These are phyloP conservation scores for Hemibagrus guttatus DNA, from an alignment of 2,797 vertebrate species.

Conservation along the genomic window DNA sequence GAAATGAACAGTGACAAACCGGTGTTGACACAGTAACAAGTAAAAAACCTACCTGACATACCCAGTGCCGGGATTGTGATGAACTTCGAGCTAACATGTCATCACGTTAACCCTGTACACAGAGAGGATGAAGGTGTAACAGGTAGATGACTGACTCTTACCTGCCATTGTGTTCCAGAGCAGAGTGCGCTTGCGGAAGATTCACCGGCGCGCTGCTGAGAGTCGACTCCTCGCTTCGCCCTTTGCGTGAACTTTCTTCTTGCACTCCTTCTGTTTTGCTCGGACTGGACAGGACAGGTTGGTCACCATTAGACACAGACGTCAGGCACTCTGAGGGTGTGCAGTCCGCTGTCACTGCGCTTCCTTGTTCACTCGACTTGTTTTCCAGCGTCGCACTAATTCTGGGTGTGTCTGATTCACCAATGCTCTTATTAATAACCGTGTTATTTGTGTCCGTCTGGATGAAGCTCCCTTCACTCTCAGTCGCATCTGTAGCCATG, in stretches of 20 bases:
- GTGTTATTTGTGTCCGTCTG: conserved; percentile 56
- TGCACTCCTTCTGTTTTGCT: conserved; percentile 61
- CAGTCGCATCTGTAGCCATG: conserved; percentile 74
- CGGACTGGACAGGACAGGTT: conserved; percentile 51
- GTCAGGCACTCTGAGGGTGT: background rate
- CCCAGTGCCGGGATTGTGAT: background rate
- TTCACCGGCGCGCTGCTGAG: conserved; percentile 62
- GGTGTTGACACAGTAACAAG: background rate
- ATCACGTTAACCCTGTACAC: background rate
- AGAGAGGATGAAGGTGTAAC: background rate
- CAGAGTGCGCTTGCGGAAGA: conserved; percentile 56
- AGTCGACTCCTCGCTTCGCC: conserved; percentile 52
- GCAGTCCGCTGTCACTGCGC: background rate
- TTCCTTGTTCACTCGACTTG: conserved; percentile 60
- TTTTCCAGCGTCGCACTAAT: conserved; percentile 57
- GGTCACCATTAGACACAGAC: conserved; percentile 60
- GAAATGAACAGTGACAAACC: background rate
- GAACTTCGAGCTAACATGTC: background rate
- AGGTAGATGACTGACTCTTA: conserved; percentile 44
- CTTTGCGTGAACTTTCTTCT: conserved; percentile 66
- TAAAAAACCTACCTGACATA: background rate
- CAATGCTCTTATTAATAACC: conserved; percentile 67
- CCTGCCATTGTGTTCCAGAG: conserved; percentile 69
- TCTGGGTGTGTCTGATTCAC: conserved; percentile 70
- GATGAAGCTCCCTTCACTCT: conserved; percentile 64